Conservation (phyloP, 2,888 invertebrate genomes). For the Pyralis farinalis region DNA sequence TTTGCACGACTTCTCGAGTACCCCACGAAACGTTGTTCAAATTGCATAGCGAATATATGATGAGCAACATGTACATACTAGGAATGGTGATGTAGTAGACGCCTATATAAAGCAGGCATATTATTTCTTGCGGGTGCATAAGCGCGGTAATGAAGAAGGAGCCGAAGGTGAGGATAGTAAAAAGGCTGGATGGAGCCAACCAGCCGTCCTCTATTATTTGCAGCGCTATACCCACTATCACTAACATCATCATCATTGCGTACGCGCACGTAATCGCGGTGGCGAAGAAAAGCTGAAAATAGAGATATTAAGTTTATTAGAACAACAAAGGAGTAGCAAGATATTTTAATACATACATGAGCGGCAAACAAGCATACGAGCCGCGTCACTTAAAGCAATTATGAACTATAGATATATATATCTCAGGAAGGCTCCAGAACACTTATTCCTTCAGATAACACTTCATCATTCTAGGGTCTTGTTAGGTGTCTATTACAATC, state of each 20-base stretch:
- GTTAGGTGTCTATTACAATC: too few species aligned
- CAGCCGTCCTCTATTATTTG: constrained; percentile 90
- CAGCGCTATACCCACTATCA: constrained; percentile 88
- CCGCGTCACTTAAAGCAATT: too few species aligned
- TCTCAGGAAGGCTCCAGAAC: too few species aligned
- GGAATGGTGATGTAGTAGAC: constrained; percentile 95
- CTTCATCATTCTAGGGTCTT: too few species aligned
- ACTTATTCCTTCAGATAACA: too few species aligned
- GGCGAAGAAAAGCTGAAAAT: constrained; percentile 84
- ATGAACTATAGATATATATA: too few species aligned
- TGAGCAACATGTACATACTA: constrained; percentile 95
- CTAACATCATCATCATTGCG: constrained; percentile 93
- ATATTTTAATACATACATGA: too few species aligned
- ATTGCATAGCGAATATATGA: constrained; percentile 95
- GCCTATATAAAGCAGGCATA: constrained; percentile 86
- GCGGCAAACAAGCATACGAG: too few species aligned
- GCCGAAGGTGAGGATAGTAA: constrained; percentile 87
- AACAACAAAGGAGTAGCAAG: too few species aligned
- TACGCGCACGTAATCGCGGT: constrained; percentile 88
- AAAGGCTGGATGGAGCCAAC: constrained; percentile 91
- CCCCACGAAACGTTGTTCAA: constrained; percentile 97
- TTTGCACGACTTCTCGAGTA: constrained; percentile 88
- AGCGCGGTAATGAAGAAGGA: constrained; percentile 84
- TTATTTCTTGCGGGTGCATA: constrained; percentile 89
- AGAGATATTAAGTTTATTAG: too few species aligned